Conservation (phyloP, 2,797 vertebrate genomes). For the Aldrovandia affinis region DNA sequence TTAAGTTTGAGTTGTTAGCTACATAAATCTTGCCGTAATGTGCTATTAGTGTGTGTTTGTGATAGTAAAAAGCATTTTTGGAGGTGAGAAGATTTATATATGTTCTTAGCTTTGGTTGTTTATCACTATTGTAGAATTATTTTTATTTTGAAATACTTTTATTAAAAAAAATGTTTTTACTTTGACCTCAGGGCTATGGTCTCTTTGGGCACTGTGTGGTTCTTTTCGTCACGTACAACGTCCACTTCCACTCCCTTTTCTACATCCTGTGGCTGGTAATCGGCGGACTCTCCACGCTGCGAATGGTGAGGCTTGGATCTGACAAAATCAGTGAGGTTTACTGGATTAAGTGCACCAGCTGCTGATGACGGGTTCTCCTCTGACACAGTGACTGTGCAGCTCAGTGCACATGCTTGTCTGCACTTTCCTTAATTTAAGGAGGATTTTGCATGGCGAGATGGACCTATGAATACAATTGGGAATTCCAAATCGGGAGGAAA, state of each 20-base stretch:
- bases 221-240: constrained; percentile 92
- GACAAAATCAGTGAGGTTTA: background rate
- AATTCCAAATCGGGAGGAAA: too few species aligned
- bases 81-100: background rate
- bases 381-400: too few species aligned
- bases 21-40: too few species aligned
- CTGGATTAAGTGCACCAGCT: too few species aligned
- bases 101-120: background rate
- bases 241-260: constrained; percentile 96
- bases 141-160: background rate
- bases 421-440: too few species aligned
- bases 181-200: constrained; percentile 84
- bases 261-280: constrained; percentile 90
- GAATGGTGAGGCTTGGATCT: constrained; percentile 82
- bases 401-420: too few species aligned
- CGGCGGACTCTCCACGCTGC: constrained; percentile 90
- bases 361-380: too few species aligned
- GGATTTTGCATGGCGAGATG: too few species aligned
- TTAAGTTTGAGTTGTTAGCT: background rate
- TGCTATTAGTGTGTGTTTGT: too few species aligned
- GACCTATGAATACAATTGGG: too few species aligned
- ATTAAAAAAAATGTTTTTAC: constrained; percentile 18
- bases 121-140: too few species aligned
- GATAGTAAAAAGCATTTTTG: background rate
- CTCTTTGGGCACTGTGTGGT: constrained; percentile 94